A percentile compares a stretch with the other conserved stretches of the same genome.
phyloP scores from a whole-genome alignment of 2,113 vertebrate species.

The Anser brachyrhynchus region DNA sequence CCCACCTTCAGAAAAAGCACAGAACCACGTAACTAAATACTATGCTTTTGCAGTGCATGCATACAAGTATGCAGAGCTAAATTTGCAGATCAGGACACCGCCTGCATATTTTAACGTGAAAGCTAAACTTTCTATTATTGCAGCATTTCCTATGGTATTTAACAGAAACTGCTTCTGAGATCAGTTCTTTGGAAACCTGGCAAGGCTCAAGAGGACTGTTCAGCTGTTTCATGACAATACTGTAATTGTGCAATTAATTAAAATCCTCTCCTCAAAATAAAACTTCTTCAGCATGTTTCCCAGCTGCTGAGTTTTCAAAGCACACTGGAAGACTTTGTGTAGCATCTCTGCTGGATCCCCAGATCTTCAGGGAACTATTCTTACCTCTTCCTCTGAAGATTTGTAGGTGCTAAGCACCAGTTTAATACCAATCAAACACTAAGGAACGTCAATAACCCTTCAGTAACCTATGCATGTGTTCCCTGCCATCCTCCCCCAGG shows the following conservation, averaged over 20 bases:
- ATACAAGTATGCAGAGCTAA: background rate
- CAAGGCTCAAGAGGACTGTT: constrained; percentile 51
- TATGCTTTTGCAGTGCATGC: background rate
- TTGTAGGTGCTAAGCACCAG: background rate
- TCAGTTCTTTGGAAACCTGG: background rate
- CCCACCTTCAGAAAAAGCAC: background rate
- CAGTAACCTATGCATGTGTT: background rate
- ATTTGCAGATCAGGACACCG: background rate
- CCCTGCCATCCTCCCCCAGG: background rate
- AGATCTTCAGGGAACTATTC: background rate
- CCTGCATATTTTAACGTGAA: background rate
- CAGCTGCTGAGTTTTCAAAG: constrained; percentile 5
- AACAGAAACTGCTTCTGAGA: constrained; percentile 41
- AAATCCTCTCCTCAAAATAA: constrained; percentile 47
- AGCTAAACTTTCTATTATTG: background rate
- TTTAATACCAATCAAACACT: background rate
- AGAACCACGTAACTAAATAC: background rate
- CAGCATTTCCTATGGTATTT: background rate
- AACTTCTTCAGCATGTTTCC: constrained; percentile 18
- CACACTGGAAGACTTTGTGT: background rate
- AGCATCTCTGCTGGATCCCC: background rate
- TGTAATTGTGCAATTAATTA: constrained; percentile 61
- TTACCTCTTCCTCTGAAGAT: background rate
- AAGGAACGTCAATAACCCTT: background rate
- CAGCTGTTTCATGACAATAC: constrained; percentile 47